Base-by-base conservation (phyloP, 2,797 vertebrate genomes). In the Anguilla pacifica region DNA sequence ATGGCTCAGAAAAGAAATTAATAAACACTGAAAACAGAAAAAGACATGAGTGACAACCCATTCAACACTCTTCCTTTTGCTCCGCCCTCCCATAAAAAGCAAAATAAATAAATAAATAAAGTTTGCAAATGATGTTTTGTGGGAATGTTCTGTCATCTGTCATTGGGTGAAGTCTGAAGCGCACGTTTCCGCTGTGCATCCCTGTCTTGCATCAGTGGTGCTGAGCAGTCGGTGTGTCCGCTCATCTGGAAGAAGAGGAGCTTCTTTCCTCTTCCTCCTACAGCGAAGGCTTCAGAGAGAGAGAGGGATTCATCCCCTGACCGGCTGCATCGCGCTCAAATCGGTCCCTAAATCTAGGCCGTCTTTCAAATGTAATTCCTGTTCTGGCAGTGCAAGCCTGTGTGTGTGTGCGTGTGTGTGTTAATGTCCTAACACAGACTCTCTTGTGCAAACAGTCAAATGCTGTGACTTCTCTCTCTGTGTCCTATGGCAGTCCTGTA, bases 361-460 rank as follows among this genome's bases (percentile, higher is more conserved):
- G 25, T 81, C 77, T 81, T 49, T 81, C 77, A 51, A 25, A 6
- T 11, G 19, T 81, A 81, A 49, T 81, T 19, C 39, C 7, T 81
- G 43, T 49, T 25, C 11, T 49, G 77, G 43, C 22, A 46, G 39
- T 25, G 93, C 89, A 89, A 92, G 93, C 91, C 90, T 31, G 53
- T 13, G 10, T 55, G 53, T 55, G 53, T 13, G 53, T 55, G 53
- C 6, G 93, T 92, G 93, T 93, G 93, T 92, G 93, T 93, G 93
- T 70, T 49, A 6, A 74, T 67, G 55, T 53, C 4, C 4, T 5
- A 51, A 51, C 64, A 86, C 85, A 85, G 3, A n/a, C 64, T 31
- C 49, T 59, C 46, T 31, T 84, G 53, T 84, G 82, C 46, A 57
- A 31, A 84, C 19, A 22, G 79, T 10, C 19, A 79, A 35, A 64